Conservation (phyloP, 2,797 vertebrate genomes). For the Girardinus metallicus region DNA sequence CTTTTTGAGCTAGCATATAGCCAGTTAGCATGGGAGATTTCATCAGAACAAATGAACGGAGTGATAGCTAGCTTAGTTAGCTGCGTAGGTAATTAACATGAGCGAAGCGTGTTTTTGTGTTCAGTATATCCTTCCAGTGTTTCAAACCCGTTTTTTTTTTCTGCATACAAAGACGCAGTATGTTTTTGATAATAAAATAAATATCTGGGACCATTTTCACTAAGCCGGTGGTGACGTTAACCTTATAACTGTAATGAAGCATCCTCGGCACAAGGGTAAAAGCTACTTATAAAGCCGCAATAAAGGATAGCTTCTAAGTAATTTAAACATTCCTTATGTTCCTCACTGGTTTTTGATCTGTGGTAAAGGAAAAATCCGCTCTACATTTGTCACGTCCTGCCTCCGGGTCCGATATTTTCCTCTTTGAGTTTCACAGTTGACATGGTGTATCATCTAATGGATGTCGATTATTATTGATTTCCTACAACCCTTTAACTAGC, state of each 20-base stretch:
- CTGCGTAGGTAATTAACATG: slow-evolving; percentile 9
- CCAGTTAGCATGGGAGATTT: slow-evolving; percentile 56
- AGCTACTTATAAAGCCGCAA: not conserved
- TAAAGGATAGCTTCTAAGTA: not conserved
- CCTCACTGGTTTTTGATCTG: not conserved
- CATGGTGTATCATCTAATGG: not conserved
- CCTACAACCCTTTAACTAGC: not conserved
- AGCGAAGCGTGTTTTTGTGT: not conserved
- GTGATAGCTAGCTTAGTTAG: slow-evolving; percentile 20
- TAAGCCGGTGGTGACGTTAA: slow-evolving; percentile 26
- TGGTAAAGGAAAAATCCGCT: slow-evolving; percentile 3
- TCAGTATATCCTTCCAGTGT: not conserved
- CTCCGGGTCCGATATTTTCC: not conserved
- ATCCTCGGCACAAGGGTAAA: not conserved
- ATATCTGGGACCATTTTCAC: slow-evolving; percentile 24
- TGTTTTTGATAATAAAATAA: not conserved
- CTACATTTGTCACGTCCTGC: not conserved
- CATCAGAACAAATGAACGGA: slow-evolving; percentile 52
- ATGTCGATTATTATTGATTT: not conserved
- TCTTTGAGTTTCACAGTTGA: slow-evolving; percentile 1
- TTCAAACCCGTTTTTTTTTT: accelerated
- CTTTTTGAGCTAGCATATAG: slow-evolving; percentile 51
- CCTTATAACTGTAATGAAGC: slow-evolving; percentile 6
- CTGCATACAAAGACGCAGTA: not conserved
- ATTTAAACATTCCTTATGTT: slow-evolving; percentile 6